Evolutionary conservation across 2,888 invertebrate species (phyloP).

Genomic region (Drosophila mettleri): DNA sequence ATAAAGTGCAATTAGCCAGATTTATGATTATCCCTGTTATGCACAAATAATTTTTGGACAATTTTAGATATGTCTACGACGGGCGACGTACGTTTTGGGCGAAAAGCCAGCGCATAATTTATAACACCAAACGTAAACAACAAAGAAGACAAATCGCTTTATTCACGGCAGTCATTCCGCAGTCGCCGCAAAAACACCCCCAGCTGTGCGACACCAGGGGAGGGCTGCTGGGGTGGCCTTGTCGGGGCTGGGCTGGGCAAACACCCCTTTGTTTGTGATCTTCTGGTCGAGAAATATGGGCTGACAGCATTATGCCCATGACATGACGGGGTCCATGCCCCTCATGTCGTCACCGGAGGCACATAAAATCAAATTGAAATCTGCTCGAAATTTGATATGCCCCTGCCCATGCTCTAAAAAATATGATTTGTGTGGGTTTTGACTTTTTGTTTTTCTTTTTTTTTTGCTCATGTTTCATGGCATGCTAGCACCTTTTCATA

Average conservation of each 20-base stretch:
- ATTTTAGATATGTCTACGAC: conserved; percentile 72
- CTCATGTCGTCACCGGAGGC: conserved; percentile 59
- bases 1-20: conserved; percentile 83
- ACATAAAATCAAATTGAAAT: conserved; percentile 82
- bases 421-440: conserved; percentile 39
- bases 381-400: conserved; percentile 83
- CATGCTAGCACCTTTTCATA: conserved; percentile 27
- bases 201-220: conserved; percentile 7
- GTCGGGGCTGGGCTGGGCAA: conserved; percentile 10
- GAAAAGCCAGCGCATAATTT: conserved; percentile 65
- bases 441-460: neutral
- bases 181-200: conserved; percentile 70
- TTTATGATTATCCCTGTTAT: conserved; percentile 84
- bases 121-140: conserved; percentile 79
- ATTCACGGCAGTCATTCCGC: conserved; percentile 71
- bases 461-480: conserved; percentile 23
- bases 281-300: conserved; percentile 47
- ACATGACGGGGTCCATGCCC: conserved; percentile 26
- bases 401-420: conserved; percentile 21
- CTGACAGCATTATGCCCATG: conserved; percentile 59
- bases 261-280: conserved; percentile 62
- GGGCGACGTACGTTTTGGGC: conserved; percentile 35
- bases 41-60: conserved; percentile 83
- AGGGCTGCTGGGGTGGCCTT: neutral
- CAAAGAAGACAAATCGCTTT: conserved; percentile 81